phyloP scores from a whole-genome alignment of 2,797 vertebrate species.

The Percopsis omiscomaycus region DNA sequence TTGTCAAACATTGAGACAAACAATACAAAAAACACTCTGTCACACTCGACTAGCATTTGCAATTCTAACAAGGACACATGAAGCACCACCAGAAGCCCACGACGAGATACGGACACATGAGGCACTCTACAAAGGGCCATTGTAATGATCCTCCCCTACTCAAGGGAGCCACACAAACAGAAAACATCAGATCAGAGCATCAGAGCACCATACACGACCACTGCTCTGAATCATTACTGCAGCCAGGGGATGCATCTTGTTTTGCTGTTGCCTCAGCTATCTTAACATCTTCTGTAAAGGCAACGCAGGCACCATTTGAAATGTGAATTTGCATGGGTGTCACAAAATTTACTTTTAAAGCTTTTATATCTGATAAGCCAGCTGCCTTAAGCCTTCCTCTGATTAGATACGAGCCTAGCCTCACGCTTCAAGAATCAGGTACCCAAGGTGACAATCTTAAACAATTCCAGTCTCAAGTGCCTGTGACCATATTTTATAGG shows the following conservation, averaged over 20 bases:
- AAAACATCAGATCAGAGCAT: slow-evolving; percentile 63
- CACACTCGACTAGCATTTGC: slow-evolving; percentile 67
- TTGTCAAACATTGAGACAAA: slow-evolving; percentile 56
- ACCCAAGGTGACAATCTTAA: slow-evolving; percentile 33
- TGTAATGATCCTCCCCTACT: slow-evolving; percentile 63
- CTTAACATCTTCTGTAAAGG: not conserved
- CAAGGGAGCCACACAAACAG: slow-evolving; percentile 51
- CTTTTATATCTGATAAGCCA: slow-evolving; percentile 41
- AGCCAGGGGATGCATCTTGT: slow-evolving; percentile 8
- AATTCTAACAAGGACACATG: slow-evolving; percentile 69
- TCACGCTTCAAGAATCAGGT: slow-evolving; percentile 22
- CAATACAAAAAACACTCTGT: slow-evolving; percentile 73
- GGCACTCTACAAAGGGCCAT: slow-evolving; percentile 67
- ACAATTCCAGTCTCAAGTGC: slow-evolving; percentile 27
- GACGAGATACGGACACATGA: slow-evolving; percentile 57
- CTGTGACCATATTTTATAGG: slow-evolving; percentile 9
- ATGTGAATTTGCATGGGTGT: slow-evolving; percentile 35
- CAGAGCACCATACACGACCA: slow-evolving; percentile 39
- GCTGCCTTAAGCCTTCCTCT: slow-evolving; percentile 13
- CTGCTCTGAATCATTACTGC: slow-evolving; percentile 40
- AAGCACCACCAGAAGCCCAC: slow-evolving; percentile 70
- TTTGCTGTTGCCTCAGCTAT: slow-evolving; percentile 6
- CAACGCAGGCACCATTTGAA: slow-evolving; percentile 11
- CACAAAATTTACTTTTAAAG: slow-evolving; percentile 18
- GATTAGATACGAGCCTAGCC: slow-evolving; percentile 43